A percentile compares a stretch with the other conserved stretches of the same genome.
These are phyloP conservation scores for Dichetophora obliterata DNA, from an alignment of 2,888 invertebrate species.

Conservation along the genomic window DNA sequence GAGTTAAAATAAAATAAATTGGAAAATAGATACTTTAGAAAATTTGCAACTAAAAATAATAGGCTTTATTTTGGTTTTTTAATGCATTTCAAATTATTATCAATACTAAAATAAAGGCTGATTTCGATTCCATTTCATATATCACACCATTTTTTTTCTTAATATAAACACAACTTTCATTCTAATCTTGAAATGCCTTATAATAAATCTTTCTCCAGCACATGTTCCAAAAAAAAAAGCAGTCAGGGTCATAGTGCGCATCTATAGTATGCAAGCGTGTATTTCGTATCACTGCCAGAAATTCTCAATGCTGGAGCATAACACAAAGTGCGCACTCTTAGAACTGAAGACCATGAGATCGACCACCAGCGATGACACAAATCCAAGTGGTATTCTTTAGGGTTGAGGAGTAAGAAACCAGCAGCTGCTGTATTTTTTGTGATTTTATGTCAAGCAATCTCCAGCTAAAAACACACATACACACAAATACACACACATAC, in stretches of 20 bases:
- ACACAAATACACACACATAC: background rate
- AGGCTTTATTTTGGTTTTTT: too few species aligned
- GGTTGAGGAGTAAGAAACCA: background rate
- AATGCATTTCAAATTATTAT: too few species aligned
- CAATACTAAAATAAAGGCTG: too few species aligned
- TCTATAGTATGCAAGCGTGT: conserved; percentile 1
- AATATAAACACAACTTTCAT: too few species aligned
- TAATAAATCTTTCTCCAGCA: too few species aligned
- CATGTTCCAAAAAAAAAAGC: too few species aligned
- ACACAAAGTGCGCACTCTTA: conserved; percentile 7
- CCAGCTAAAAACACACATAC: background rate
- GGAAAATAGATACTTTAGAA: too few species aligned
- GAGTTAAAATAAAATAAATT: too few species aligned
- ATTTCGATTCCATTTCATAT: too few species aligned
- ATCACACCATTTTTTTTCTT: too few species aligned
- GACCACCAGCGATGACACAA: conserved; percentile 38
- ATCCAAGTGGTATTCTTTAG: background rate
- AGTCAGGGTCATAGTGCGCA: conserved; percentile 1
- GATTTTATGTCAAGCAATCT: conserved; percentile 10
- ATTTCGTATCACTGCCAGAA: background rate
- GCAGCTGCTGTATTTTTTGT: conserved; percentile 24
- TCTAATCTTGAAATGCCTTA: too few species aligned
- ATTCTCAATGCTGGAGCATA: background rate
- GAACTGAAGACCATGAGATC: background rate
- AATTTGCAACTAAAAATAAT: too few species aligned